Percentiles rank a stretch among this genome's conserved stretches.
Conservation (phyloP, 2,113 vertebrate species). For the Halichoeres trimaculatus region DNA sequence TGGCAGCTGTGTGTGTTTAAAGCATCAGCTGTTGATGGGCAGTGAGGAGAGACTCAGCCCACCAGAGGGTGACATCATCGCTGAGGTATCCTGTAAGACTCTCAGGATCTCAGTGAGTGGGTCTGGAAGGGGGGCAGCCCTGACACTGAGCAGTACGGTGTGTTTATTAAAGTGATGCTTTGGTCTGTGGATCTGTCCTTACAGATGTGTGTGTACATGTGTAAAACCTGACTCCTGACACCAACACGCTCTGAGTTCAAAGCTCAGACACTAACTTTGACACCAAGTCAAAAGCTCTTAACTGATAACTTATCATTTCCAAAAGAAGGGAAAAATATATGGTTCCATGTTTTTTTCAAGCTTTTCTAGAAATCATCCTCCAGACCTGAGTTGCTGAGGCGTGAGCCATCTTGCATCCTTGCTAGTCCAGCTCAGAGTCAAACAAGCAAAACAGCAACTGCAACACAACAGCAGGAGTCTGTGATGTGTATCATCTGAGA, state of each 20-base stretch:
- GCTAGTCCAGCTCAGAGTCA: too few species aligned
- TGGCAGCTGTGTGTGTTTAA: conserved; percentile 29
- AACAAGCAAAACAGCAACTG: too few species aligned
- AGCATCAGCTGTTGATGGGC: conserved; percentile 28
- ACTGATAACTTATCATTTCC: not conserved
- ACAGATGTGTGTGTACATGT: not conserved
- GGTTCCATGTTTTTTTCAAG: too few species aligned
- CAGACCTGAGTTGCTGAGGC: too few species aligned
- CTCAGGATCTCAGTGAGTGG: not conserved
- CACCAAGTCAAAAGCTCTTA: not conserved
- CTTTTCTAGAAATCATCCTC: too few species aligned
- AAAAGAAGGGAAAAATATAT: too few species aligned
- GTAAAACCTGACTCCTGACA: not conserved
- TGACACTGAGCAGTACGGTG: not conserved
- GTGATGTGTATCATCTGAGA: too few species aligned
- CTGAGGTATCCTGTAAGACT: not conserved
- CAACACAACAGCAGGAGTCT: too few species aligned
- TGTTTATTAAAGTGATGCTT: conserved; percentile 19
- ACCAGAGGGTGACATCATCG: conserved; percentile 16
- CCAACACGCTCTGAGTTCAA: too few species aligned
- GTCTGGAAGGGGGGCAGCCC: not conserved
- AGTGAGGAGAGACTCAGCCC: conserved; percentile 1
- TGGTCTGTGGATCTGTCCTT: conserved; percentile 1
- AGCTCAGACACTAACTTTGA: not conserved
- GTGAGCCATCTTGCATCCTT: too few species aligned